Evolutionary conservation across 2,797 vertebrate species (phyloP).

Genomic region (Crocidura indochinensis): DNA sequence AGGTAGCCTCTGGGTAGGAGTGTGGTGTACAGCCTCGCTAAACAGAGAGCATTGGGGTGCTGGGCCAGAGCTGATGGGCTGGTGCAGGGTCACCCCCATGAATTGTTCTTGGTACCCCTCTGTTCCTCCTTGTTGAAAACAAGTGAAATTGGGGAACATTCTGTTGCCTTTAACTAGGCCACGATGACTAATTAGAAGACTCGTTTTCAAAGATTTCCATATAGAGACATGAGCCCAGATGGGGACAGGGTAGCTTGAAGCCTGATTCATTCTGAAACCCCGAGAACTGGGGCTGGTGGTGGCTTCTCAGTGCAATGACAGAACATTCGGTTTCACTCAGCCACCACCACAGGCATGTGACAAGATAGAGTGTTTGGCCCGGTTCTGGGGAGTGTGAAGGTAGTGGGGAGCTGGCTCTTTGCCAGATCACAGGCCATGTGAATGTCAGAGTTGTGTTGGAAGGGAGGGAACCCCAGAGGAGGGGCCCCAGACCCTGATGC

Average conservation of each 20-base stretch:
- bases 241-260: conserved; percentile 87
- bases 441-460: background rate
- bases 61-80: too few species aligned
- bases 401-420: too few species aligned
- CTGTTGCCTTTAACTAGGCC: conserved; percentile 94
- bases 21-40: background rate
- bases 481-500: background rate
- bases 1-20: too few species aligned
- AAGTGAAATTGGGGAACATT: conserved; percentile 89
- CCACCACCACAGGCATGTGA: conserved; percentile 85
- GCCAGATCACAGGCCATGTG: background rate
- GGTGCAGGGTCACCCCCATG: background rate
- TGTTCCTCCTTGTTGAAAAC: conserved; percentile 83
- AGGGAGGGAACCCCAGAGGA: background rate
- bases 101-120: conserved; percentile 83
- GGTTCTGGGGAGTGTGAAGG: background rate
- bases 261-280: conserved; percentile 93
- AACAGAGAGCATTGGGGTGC: background rate
- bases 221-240: conserved; percentile 93
- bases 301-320: conserved; percentile 90
- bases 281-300: conserved; percentile 87
- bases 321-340: conserved; percentile 88
- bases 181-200: conserved; percentile 96
- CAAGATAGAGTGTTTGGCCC: conserved; percentile 83
- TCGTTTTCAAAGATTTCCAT: conserved; percentile 96